Evolutionary conservation across 2,888 invertebrate species (phyloP).

Genomic region (Clanis bilineata): DNA sequence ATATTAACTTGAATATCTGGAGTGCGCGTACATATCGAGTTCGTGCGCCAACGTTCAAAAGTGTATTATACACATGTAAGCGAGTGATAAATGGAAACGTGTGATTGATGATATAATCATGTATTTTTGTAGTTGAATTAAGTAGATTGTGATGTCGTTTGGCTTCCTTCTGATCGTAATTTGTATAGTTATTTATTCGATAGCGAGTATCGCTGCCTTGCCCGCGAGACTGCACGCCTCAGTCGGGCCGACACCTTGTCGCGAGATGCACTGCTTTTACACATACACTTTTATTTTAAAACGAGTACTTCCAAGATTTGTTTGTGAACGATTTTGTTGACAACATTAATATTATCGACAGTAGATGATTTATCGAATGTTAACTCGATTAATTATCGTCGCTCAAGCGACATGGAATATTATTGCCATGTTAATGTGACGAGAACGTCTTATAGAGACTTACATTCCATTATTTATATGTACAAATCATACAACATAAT

Average conservation of each 20-base stretch:
- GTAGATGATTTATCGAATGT: neutral
- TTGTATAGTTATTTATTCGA: constrained; percentile 35
- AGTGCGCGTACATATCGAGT: neutral
- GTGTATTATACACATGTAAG: constrained; percentile 10
- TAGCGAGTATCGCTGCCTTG: constrained; percentile 60
- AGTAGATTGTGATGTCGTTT: constrained; percentile 50
- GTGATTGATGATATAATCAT: constrained; percentile 32
- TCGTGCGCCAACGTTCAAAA: constrained; percentile 5
- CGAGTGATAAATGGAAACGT: constrained; percentile 15
- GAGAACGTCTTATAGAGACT: neutral
- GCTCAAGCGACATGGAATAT: neutral
- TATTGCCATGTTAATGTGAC: no score
- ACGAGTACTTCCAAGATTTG: neutral
- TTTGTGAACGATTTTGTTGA: neutral
- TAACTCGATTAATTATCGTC: no score
- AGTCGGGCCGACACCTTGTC: constrained; percentile 32
- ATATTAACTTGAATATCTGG: constrained; percentile 3
- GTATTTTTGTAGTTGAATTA: constrained; percentile 52
- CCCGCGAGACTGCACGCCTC: constrained; percentile 48
- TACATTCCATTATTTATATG: constrained; percentile 7
- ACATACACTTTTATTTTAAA: neutral
- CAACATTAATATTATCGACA: neutral
- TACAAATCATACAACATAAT: neutral
- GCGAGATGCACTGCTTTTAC: constrained; percentile 37
- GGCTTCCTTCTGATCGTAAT: constrained; percentile 52